phyloP scores from a whole-genome alignment of 2,113 vertebrate species.

The Siniperca chuatsi region DNA sequence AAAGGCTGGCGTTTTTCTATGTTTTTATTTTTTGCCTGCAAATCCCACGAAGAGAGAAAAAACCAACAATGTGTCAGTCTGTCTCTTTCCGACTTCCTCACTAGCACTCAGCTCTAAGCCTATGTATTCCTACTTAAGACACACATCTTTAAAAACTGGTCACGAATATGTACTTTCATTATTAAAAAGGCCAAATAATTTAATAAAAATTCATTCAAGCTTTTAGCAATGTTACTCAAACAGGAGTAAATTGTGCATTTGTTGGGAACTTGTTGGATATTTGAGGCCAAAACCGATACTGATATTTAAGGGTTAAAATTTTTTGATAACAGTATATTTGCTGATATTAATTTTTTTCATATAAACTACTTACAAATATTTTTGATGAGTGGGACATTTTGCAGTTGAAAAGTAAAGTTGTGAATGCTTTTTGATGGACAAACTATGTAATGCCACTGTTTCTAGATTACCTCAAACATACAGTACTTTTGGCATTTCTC shows the following conservation, averaged over 20 bases:
- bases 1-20: neutral
- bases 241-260: neutral
- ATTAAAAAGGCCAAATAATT: neutral
- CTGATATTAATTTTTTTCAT: neutral
- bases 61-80: neutral
- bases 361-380: neutral
- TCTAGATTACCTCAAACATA: neutral
- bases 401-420: neutral
- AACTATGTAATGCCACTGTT: neutral
- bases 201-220: neutral
- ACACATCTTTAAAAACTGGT: neutral
- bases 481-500: neutral
- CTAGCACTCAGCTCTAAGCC: too few relatives aligned
- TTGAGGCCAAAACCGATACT: neutral
- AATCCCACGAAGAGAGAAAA: constrained; percentile 1
- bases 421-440: neutral
- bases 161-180: neutral
- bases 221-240: neutral
- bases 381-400: neutral
- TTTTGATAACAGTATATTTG: neutral
- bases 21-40: neutral
- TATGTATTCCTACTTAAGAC: neutral
- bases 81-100: neutral
- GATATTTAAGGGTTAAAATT: neutral
- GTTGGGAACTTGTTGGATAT: neutral